Evolutionary conservation across 2,888 invertebrate species (phyloP), one percentile per base, ranked within the genome.

Genomic region (Hydroisotoma schaefferi): DNA sequence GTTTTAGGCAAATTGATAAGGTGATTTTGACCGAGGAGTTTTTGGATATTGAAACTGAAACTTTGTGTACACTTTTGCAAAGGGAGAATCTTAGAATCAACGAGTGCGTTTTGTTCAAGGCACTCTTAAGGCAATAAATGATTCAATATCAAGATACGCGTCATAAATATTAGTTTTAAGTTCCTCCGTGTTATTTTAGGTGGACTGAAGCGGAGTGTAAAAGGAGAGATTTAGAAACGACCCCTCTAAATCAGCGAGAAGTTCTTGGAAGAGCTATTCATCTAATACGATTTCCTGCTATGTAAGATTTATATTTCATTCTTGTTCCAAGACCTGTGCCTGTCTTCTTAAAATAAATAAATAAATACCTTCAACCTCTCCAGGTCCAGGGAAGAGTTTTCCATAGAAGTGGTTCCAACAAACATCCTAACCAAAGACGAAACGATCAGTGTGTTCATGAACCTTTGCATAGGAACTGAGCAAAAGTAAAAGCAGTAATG

Each of bases 1-100:
- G 8, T n/a, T 25, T 6, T 28, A 67, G 70, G 22, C 70, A 72
- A 63, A 69, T 72, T 47, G 72, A 72, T 55, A 70, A 90, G 76
- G 87, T 90, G 0, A 76, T 91, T 18, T 82, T 82, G 65, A 88
- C 90, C 15, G 90, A 91, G 75, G 85, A 85, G 2, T 90, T 91
- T 75, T 84, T 86, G 0, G 90, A 91, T 73, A 87, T 91, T 62
- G 90, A 90, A 76, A 81, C 86, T 65, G 86, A 87, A 49, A 90
- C 90, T 0, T 77, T 91, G 47, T 85, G 85, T 76, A 83, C 83
- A 29, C 87, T 91, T 18, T 77, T 91, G 54, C 85, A 86, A 75
- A 82, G 90, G 65, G 89, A 90, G 75, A 88, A 88, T 1, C 79
- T 91, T 1, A 81, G 88, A 38, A 87, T 90, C 43, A 79, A 86